Percentiles rank a stretch among this genome's conserved stretches.
phyloP scores from a whole-genome alignment of 2,888 invertebrate genomes.

The Drosophila prostipennis region DNA sequence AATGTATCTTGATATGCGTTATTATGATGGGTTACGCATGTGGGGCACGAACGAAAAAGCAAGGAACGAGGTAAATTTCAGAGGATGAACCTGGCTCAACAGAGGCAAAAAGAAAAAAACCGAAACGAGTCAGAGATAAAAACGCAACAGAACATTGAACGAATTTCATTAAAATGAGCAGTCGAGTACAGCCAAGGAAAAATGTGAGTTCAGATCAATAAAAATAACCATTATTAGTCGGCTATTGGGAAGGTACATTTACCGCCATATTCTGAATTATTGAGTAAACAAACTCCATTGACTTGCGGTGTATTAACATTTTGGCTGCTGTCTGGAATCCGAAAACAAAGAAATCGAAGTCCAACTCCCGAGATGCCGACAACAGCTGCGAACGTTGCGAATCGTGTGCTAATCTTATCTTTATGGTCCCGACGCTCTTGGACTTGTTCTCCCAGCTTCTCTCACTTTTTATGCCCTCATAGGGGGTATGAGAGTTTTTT shows the following conservation, averaged over 20 bases:
- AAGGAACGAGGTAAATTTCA: slow-evolving; percentile 22
- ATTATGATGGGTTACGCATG: slow-evolving; percentile 35
- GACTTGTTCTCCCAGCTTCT: slow-evolving; percentile 64
- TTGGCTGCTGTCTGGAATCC: slow-evolving; percentile 36
- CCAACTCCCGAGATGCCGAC: slow-evolving; percentile 17
- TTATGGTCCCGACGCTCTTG: slow-evolving; percentile 75
- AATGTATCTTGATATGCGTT: slow-evolving; percentile 70
- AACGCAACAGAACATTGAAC: slow-evolving; percentile 28
- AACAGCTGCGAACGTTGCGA: slow-evolving; percentile 52
- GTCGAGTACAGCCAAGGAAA: slow-evolving; percentile 14
- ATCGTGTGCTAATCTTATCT: slow-evolving; percentile 79
- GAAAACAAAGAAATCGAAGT: slow-evolving; percentile 40
- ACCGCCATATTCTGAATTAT: not conserved
- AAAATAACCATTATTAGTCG: not conserved
- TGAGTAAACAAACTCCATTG: slow-evolving; percentile 15
- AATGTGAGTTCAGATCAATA: not conserved
- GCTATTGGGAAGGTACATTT: not conserved
- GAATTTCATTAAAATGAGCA: slow-evolving; percentile 37
- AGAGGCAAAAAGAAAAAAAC: not conserved
- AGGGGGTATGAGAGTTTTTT: not conserved
- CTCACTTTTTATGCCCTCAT: slow-evolving; percentile 13
- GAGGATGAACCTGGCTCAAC: slow-evolving; percentile 13
- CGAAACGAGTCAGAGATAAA: slow-evolving; percentile 20
- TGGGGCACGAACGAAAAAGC: slow-evolving; percentile 20
- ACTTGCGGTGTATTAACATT: slow-evolving; percentile 45